Conservation (phyloP, 2,113 vertebrate species). For the Ptychochromis oligacanthus region DNA sequence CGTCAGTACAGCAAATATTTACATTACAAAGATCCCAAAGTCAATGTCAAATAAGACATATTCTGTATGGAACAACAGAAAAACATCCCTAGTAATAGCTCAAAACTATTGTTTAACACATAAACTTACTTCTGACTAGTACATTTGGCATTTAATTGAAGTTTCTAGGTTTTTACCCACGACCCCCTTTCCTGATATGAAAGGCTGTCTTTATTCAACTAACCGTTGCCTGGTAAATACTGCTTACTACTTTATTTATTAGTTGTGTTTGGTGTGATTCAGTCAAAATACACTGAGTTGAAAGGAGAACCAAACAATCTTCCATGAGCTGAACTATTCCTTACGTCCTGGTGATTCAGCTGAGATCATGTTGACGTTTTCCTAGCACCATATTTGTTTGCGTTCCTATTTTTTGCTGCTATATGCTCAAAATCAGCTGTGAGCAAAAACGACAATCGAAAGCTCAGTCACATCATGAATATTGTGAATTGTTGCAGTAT, state of each 20-base stretch:
- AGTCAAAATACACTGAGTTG: neutral
- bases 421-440: neutral
- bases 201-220: neutral
- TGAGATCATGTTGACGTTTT: neutral
- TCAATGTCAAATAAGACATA: neutral
- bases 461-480: neutral
- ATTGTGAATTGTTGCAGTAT: neutral
- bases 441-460: too few relatives aligned
- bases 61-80: neutral
- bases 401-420: neutral
- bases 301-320: neutral
- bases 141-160: too few relatives aligned
- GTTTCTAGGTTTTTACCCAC: too few relatives aligned
- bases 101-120: neutral
- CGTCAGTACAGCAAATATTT: neutral
- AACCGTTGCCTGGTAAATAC: neutral
- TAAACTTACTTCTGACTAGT: neutral
- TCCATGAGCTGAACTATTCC: neutral
- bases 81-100: rapidly evolving
- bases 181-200: neutral
- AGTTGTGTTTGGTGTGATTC: neutral
- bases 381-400: too few relatives aligned
- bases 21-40: neutral
- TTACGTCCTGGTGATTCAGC: neutral
- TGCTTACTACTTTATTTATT: neutral